Evolutionary conservation across 2,113 vertebrate species (phyloP), one percentile per base, ranked within the genome.

Genomic region (Dendropsophus ebraccatus): DNA sequence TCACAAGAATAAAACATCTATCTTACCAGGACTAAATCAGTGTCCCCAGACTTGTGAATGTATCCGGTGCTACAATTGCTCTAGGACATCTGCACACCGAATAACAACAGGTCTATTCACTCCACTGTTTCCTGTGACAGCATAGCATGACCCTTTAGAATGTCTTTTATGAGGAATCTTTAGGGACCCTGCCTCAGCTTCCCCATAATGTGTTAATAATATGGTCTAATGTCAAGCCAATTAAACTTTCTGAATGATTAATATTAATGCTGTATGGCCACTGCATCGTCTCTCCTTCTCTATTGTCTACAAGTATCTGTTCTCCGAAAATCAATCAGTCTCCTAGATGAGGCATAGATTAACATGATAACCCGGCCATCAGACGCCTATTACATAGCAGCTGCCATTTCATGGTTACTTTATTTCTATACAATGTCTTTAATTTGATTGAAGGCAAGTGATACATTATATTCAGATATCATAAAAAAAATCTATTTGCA

Each of bases 331-430:
- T 90, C 56, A 88, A 90, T 91, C 89, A 88, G 88, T 77, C 87
- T 88, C 52, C 81, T 88, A 84, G 84, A 90, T n/a, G 89, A 87
- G 56, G 52, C 0, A 25, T 54, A 89, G 72, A 88, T 75, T 10
- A 80, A 89, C 90, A 76, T 89, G 89, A 91, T 91, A 90, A 87
- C 85, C 89, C 92, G 37, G 85, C 90, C 83, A 90, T 88, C 90
- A 91, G 75, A 90, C 58, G 86, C 88, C 70, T 90, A 92, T 78
- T 88, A 91, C 88, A 86, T 88, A 79, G 78, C 93, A 94, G 93
- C 91, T 91, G 92, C 86, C 88, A 82, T 90, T 76, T 83, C 87
- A 88, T 21, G 75, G 21, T 80, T 52, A 73, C 16, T 1, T 0
- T 6, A 56, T 58, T 50, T 28, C 58, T 87, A 32, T 13, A 45